phyloP scores from a whole-genome alignment of 1,140 invertebrate genomes.

The Drosophila truncata region DNA sequence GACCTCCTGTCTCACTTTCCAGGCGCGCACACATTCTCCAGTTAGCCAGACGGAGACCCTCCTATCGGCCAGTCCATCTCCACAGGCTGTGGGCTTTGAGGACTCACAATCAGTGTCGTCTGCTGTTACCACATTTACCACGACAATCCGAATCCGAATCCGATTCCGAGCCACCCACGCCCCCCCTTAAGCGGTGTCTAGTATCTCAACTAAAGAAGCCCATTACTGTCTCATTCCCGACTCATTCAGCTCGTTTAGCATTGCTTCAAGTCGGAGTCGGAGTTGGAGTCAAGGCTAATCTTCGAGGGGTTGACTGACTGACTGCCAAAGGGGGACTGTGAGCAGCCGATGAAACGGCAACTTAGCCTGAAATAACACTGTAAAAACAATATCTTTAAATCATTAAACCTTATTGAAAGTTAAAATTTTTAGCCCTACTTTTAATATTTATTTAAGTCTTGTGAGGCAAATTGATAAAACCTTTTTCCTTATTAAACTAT shows the following conservation, averaged over 20 bases:
- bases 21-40: conserved; percentile 29
- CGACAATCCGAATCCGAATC: conserved; percentile 32
- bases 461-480: neutral
- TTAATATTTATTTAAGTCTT: too few species aligned
- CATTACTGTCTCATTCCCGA: conserved; percentile 78
- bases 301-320: conserved; percentile 63
- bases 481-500: neutral
- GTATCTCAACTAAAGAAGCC: conserved; percentile 70
- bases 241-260: conserved; percentile 77
- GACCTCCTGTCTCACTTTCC: conserved; percentile 50
- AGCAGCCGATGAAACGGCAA: conserved; percentile 40
- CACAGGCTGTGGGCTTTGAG: conserved; percentile 20
- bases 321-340: conserved; percentile 59
- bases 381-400: neutral
- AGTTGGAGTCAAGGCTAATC: conserved; percentile 68
- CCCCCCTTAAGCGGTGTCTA: conserved; percentile 41
- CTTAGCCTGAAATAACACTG: conserved; percentile 18
- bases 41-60: conserved; percentile 2
- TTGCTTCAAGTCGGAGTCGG: conserved; percentile 30
- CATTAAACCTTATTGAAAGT: neutral
- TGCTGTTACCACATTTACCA: conserved; percentile 58
- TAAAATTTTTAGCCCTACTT: too few species aligned
- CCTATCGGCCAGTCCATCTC: conserved; percentile 46
- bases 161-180: conserved; percentile 42
- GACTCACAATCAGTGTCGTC: conserved; percentile 61